These are phyloP conservation scores for Apodemia zela DNA, from an alignment of 2,888 invertebrate genomes.

Conservation along the genomic window DNA sequence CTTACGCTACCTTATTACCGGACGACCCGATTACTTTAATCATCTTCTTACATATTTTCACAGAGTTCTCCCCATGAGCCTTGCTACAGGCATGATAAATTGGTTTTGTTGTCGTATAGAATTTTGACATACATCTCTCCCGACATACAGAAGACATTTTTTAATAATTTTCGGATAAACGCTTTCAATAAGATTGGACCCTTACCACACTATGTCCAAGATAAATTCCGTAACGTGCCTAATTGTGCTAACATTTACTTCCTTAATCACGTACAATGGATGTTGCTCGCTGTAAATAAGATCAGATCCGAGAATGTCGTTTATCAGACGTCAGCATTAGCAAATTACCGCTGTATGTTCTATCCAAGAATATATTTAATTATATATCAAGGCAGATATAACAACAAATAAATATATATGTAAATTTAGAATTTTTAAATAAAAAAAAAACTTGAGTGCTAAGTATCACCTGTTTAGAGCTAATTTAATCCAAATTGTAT, in stretches of 20 bases:
- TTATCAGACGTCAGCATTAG: conserved; percentile 23
- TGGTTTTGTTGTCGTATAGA: no score
- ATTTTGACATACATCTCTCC: no score
- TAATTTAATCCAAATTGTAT: no score
- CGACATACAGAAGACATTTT: no score
- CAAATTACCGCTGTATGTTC: conserved; percentile 27
- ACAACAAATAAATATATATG: no score
- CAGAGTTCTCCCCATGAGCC: conserved; percentile 30
- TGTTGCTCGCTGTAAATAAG: conserved; percentile 28
- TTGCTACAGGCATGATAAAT: no score
- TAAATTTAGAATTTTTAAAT: no score
- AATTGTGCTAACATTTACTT: conserved; percentile 72
- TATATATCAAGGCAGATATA: no score
- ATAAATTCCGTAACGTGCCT: conserved; percentile 58
- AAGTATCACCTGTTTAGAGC: no score
- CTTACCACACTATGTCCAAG: conserved; percentile 42
- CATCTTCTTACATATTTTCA: conserved; percentile 32
- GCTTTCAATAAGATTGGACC: conserved; percentile 29
- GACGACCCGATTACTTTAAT: no score
- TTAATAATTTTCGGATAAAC: conserved; percentile 19
- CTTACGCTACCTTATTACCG: conserved; percentile 18
- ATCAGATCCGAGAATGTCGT: conserved; percentile 14
- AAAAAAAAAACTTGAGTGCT: no score
- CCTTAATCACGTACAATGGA: conserved; percentile 61
- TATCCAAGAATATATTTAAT: conserved; percentile 17